Evolutionary conservation across 1,140 invertebrate genomes (phyloP), one percentile per base, ranked within the genome.

Genomic region (Drosophila erecta): DNA sequence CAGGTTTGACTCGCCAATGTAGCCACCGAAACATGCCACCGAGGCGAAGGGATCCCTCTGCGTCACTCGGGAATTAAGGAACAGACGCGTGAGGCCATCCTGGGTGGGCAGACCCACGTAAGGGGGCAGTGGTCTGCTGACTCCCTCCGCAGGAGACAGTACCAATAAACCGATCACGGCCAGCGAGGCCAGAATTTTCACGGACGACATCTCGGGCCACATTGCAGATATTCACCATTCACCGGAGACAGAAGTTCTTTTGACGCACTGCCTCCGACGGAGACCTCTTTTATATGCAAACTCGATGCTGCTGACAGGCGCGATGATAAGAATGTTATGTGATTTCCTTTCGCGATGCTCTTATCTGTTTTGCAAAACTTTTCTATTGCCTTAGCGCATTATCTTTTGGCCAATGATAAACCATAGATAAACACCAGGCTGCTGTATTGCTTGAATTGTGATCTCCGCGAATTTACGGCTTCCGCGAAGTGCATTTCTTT

Each of bases 21-120:
- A 91, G 53, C 90, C 83, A 3, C 70, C 76, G 54, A 91, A 91
- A n/a, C 90, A 91, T 20, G 75, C 69, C 27, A 91, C 72, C 24
- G 90, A 90, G 7, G 58, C 66, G 14, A 46, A 40, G 8, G 90
- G 90, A 67, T 91, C 81, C 8, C 72, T 79, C 20, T 59, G 73
- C 5, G 84, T 89, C 15, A 90, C 60, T 35, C 81, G 74, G 4
- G 90, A 90, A 24, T 50, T 84, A 8, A 91, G 72, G 54, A 91
- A 91, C 38, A 91, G 47, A 7, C 67, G 79, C 2, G 90, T 83
- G 35, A 91, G 74, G 3, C 79, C 76, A 38, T 91, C 86, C 54
- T 86, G 74, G 0, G 81, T 81, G 41, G 85, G 85, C 22, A 85
- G 30, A 8, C 77, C 84, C 66, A 85, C 66, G 43, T 85, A 66